Conservation (phyloP, 2,888 invertebrate genomes). For the Plebejus argus region DNA sequence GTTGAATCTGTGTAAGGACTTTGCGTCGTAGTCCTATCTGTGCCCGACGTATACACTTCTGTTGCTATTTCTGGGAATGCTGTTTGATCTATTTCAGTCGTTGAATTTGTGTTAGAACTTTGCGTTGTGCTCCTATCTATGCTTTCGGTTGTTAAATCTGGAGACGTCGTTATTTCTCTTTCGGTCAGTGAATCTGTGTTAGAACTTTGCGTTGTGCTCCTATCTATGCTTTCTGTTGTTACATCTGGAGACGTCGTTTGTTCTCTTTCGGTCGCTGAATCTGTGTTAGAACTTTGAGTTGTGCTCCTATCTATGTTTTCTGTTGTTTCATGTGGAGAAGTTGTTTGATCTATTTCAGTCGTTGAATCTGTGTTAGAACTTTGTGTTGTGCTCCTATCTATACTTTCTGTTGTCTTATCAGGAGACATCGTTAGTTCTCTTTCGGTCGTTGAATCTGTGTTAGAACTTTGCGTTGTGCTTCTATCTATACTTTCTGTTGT, state of each 20-base stretch:
- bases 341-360: conserved; percentile 1
- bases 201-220: too few relatives aligned
- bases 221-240: not conserved
- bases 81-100: too few relatives aligned
- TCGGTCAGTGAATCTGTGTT: not conserved
- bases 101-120: too few relatives aligned
- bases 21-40: not conserved
- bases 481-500: too few relatives aligned
- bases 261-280: conserved; percentile 11
- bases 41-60: not conserved
- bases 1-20: too few relatives aligned
- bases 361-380: not conserved
- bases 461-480: too few relatives aligned
- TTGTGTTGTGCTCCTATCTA: not conserved
- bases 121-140: too few relatives aligned
- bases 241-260: not conserved
- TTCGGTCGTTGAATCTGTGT: too few relatives aligned
- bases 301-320: not conserved
- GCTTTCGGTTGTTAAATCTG: not conserved
- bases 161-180: not conserved
- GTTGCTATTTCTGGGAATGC: not conserved
- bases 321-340: not conserved
- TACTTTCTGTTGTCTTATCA: too few relatives aligned
- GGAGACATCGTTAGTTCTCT: too few relatives aligned
- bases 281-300: not conserved